Evolutionary conservation across 2,113 vertebrate species (phyloP), one percentile per base, ranked within the genome.

Genomic region (Mormyrus iriodes): DNA sequence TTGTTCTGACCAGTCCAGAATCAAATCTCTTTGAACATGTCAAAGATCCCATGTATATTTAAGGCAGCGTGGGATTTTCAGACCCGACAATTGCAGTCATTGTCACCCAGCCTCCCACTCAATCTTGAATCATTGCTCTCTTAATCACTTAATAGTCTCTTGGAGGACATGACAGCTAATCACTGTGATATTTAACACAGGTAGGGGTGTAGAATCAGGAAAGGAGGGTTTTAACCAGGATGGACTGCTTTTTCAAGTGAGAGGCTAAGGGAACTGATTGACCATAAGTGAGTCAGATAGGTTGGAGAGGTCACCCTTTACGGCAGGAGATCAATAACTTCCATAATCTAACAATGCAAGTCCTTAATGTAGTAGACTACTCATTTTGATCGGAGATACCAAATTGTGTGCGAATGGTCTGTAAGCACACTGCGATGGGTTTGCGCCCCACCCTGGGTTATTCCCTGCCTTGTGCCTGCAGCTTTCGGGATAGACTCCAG

Each of bases 121-220:
- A n/a, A 4, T 84, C 39, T 84, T 84, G 82, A 84, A 42, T 84
- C 82, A 84, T 24, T 42, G 73, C 73, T 79, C 44, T 46, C 21
- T 82, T 82, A 84, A 84, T 84, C 82, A 84, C 82, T 84, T 84
- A 46, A 84, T 84, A 84, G 82, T 84, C 39, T 44, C 44, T 46
- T 48, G 15, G 35, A 48, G 44, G 82, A 39, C 73, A 84, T 24
- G 39, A 46, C 39, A 84, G 19, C 44, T 84, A 84, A 84, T 84
- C 82, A 48, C 82, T 46, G 82, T 46, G 39, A 84, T 84, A 46
- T 84, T 84, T 84, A 84, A 24, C 44, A 84, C 39, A n/a, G 82
- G 82, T 84, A 39, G 8, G 39, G 82, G 82, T 46, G 24, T n/a
- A 24, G 44, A 79, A 79, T 79, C 35, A 42, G 73, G 69, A 76